Conservation (phyloP, 1,140 invertebrate genomes). For the Hypothenemus hampei region DNA sequence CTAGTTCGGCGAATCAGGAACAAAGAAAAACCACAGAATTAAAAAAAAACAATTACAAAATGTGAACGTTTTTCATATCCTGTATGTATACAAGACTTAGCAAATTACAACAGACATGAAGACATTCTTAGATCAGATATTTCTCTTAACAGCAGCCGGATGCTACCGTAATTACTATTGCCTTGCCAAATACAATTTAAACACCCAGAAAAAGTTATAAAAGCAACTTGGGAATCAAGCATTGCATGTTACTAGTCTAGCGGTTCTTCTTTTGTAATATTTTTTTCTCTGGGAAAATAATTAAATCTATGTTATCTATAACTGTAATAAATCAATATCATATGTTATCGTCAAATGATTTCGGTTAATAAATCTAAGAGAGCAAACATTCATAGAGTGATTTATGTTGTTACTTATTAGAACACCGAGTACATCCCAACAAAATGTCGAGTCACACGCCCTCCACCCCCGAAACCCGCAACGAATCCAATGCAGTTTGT, state of each 20-base stretch:
- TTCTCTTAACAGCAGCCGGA: not conserved
- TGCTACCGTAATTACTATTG: not conserved
- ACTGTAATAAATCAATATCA: too few species aligned
- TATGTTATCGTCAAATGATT: too few species aligned
- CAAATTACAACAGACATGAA: not conserved
- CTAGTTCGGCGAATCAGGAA: too few species aligned
- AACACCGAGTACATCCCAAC: constrained; percentile 44
- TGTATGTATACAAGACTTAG: not conserved
- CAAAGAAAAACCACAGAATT: not conserved
- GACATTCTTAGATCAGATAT: not conserved
- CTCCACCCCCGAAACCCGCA: constrained; percentile 69
- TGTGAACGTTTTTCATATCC: not conserved
- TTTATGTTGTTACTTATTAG: constrained; percentile 35
- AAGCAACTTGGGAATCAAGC: not conserved
- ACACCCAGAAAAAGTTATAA: not conserved
- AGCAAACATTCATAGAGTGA: not conserved
- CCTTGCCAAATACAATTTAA: not conserved
- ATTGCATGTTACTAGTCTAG: not conserved
- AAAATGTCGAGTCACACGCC: constrained; percentile 45
- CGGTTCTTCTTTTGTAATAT: not conserved
- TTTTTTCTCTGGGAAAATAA: not conserved
- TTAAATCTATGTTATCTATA: too few species aligned
- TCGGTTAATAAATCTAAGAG: too few species aligned
- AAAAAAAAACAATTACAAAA: not conserved
- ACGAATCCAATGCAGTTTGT: constrained; percentile 86